Percentiles rank a stretch among this genome's conserved stretches.
phyloP scores from a whole-genome alignment of 2,888 invertebrate species.

The Acleris laterana region DNA sequence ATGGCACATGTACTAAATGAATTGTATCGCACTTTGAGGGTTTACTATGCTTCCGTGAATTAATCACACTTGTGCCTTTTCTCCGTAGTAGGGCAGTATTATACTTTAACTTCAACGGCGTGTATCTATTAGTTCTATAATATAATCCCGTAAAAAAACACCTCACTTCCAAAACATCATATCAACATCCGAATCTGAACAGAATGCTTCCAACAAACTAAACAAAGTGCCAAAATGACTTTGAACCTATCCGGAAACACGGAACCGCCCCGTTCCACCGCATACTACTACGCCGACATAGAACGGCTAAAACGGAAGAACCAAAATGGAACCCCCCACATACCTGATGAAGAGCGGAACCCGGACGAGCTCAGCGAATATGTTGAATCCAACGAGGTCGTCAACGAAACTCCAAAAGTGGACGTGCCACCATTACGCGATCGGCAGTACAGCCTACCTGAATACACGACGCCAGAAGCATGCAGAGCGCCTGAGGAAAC shows the following conservation, averaged over 20 bases:
- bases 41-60: no score
- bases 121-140: no score
- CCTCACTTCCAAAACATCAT: background rate
- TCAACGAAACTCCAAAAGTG: constrained; percentile 64
- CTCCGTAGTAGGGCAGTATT: no score
- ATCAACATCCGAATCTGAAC: background rate
- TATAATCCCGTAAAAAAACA: background rate
- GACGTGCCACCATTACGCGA: constrained; percentile 71
- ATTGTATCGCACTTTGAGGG: no score
- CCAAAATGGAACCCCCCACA: constrained; percentile 37
- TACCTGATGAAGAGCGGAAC: constrained; percentile 49
- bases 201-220: background rate
- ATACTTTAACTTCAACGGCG: no score
- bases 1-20: no score
- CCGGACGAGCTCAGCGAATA: constrained; percentile 80
- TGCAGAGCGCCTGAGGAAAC: constrained; percentile 59
- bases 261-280: constrained; percentile 85
- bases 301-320: constrained; percentile 80
- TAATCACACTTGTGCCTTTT: no score
- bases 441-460: constrained; percentile 63
- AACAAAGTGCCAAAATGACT: constrained; percentile 42
- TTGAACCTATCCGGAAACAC: constrained; percentile 63
- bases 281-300: constrained; percentile 84
- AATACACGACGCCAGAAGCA: constrained; percentile 58
- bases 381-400: constrained; percentile 63